Evolutionary conservation across 2,888 invertebrate species (phyloP), one percentile per base, ranked within the genome.

Genomic region (Leucophora obtusa): DNA sequence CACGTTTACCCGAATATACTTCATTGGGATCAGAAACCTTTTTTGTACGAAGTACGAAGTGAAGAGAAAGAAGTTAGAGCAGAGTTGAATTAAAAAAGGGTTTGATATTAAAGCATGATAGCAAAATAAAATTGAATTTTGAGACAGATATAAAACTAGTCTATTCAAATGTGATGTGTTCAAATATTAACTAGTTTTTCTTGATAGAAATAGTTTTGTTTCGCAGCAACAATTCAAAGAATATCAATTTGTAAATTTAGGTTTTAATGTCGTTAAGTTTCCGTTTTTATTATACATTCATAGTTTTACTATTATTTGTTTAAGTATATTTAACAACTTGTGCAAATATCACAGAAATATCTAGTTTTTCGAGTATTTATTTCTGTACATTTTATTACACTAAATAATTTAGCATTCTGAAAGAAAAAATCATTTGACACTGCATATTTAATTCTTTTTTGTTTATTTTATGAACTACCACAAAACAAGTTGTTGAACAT

Each of bases 1-100:
- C 95, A 81, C 97, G 92, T 87, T 95, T 96, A 5, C 97, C 97
- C 15, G 96, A 96, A 91, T 96, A 97, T 60, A 97, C 95, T 90
- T 97, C 97, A 86, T 94, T 93, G 0, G 97, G 96, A 90, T 97
- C 96, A 2, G 96, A 96, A 51, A 96, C 93, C 94, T 94, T 74
- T n/a, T 54, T 15, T 47, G 35, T 28, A 6, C 1, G 6, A 28
- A 28, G 28, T 28, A 28, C 50, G 11, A n/a, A n/a, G n/a, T n/a
- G n/a, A n/a, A n/a, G 3, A 58, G 66, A 54, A 58, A 53, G 14
- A 47, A 50, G 1, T 18, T 35, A 43, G 33, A 66, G 33, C 59
- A 17, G 53, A 28, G 28, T 51, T 24, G 17, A 18, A 63, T 38
- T 58, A 53, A 1, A 43, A 70, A 24, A 35, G 59, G 15, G 11